Evolutionary conservation across 2,888 invertebrate genomes (phyloP), one percentile per base, ranked within the genome.

Genomic region (Apamea monoglypha): DNA sequence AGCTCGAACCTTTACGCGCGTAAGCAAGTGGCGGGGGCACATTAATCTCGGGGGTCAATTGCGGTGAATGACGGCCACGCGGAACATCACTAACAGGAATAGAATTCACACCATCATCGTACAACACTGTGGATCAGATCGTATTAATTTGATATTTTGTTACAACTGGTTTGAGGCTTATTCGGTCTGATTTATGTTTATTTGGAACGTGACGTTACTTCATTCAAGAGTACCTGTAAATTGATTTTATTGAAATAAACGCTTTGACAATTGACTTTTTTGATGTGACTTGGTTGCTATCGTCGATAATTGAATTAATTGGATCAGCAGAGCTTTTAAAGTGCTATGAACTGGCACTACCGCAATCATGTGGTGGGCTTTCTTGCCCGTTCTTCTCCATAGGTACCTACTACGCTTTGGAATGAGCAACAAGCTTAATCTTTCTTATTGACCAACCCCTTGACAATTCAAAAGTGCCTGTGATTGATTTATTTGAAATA

Each of bases 31-130:
- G 86, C 80, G 83, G 86, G 87, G 85, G 67, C 81, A 87, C 85
- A 87, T 84, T 86, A 68, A 86, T 86, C 81, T 59, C 68, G 64
- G 47, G 76, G 87, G 85, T 86, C 87, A 86, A 87, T 86, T 86
- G 81, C 50, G n/a, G 78, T 66, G 84, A 76, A 69, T 40, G 85
- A 66, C 80, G 77, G 66, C 76, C 40, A 56, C 73, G 67, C 63
- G 76, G 74, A 6, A 64, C 87, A 86, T 86, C 87, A 85, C 87
- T 87, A 80, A 64, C 84, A 80, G 67, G 80, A 85, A 85, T 86
- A 85, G 85, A 85, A 86, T 78, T 73, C 72, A 73, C 80, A 77
- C 74, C 53, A 76, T 25, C 64, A 63, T 53, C 64, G 67, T 40
- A n/a, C 69, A 69, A n/a, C 64, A 82, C 69, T 76, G 69, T 50